Evolutionary conservation across 2,797 vertebrate genomes (phyloP).

Genomic region (Lacerta bilineata): DNA sequence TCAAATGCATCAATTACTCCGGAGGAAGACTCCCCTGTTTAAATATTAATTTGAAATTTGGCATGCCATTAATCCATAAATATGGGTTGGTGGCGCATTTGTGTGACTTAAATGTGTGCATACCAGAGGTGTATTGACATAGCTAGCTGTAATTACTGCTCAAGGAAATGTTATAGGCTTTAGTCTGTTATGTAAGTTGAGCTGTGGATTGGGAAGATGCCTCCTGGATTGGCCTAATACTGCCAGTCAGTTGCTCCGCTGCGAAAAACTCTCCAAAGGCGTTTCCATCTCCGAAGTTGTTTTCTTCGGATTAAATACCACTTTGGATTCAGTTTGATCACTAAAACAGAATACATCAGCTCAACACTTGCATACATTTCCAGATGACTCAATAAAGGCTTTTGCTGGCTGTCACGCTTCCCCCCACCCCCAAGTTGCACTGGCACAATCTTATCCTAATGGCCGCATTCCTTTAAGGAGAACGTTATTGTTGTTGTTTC

Average conservation of each 20-base stretch:
- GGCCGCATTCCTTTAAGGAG: no score
- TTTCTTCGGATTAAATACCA: background rate
- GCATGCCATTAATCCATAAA: slow-evolving; percentile 54
- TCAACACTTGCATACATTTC: background rate
- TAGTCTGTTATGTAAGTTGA: slow-evolving; percentile 62
- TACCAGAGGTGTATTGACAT: slow-evolving; percentile 58
- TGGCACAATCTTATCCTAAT: no score
- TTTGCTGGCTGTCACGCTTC: background rate
- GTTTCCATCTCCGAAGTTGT: background rate
- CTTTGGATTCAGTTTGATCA: background rate
- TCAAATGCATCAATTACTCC: slow-evolving; percentile 26
- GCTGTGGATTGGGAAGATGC: slow-evolving; percentile 66
- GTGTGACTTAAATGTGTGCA: slow-evolving; percentile 35
- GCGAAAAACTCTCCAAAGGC: slow-evolving; percentile 44
- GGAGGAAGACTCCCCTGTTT: slow-evolving; percentile 27
- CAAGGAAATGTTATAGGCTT: slow-evolving; percentile 67
- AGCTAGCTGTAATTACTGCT: slow-evolving; percentile 64
- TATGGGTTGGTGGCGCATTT: background rate
- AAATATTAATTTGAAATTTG: slow-evolving; percentile 55
- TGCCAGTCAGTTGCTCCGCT: slow-evolving; percentile 48
- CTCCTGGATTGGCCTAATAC: slow-evolving; percentile 62
- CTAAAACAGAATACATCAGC: background rate
- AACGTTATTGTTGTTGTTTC: no score
- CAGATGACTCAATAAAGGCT: background rate
- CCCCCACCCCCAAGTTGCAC: no score